Percentiles rank a stretch among this genome's conserved stretches.
phyloP scores from a whole-genome alignment of 2,888 invertebrate genomes.

The Watsonalla cultraria region DNA sequence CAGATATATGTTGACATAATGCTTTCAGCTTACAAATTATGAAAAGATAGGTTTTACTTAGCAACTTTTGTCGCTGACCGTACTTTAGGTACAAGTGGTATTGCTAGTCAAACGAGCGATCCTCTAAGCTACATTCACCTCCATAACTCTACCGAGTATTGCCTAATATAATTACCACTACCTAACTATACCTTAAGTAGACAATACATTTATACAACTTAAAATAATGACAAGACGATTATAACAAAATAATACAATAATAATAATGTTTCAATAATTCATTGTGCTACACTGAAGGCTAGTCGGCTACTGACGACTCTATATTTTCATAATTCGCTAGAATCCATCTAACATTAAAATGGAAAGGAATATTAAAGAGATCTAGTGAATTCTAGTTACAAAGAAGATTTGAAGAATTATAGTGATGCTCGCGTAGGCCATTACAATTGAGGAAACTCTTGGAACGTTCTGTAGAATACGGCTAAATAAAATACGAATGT shows the following conservation, averaged over 20 bases:
- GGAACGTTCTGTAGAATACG: no score
- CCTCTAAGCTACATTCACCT: slow-evolving; percentile 22
- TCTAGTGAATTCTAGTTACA: slow-evolving; percentile 21
- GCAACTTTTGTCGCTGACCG: neutral
- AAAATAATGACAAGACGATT: slow-evolving; percentile 77
- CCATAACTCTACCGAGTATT: slow-evolving; percentile 58
- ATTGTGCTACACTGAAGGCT: slow-evolving; percentile 68
- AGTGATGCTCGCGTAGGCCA: slow-evolving; percentile 11
- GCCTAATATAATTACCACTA: slow-evolving; percentile 72
- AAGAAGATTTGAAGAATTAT: slow-evolving; percentile 9
- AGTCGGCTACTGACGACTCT: slow-evolving; percentile 30
- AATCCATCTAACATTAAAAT: slow-evolving; percentile 41
- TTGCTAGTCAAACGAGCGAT: slow-evolving; percentile 11
- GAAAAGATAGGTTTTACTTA: no score
- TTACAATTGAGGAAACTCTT: no score
- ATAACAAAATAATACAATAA: slow-evolving; percentile 64
- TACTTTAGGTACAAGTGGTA: slow-evolving; percentile 8
- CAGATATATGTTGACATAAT: no score
- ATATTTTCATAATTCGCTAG: slow-evolving; percentile 40
- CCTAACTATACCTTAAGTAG: slow-evolving; percentile 74
- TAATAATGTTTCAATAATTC: slow-evolving; percentile 47
- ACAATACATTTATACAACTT: slow-evolving; percentile 77
- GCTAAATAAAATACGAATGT: no score
- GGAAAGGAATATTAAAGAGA: slow-evolving; percentile 23
- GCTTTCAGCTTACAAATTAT: no score